Percentiles rank a stretch among this genome's conserved stretches.
These are phyloP conservation scores for Formicarius rufipectus DNA, from an alignment of 2,113 vertebrate genomes.

Conservation along the genomic window DNA sequence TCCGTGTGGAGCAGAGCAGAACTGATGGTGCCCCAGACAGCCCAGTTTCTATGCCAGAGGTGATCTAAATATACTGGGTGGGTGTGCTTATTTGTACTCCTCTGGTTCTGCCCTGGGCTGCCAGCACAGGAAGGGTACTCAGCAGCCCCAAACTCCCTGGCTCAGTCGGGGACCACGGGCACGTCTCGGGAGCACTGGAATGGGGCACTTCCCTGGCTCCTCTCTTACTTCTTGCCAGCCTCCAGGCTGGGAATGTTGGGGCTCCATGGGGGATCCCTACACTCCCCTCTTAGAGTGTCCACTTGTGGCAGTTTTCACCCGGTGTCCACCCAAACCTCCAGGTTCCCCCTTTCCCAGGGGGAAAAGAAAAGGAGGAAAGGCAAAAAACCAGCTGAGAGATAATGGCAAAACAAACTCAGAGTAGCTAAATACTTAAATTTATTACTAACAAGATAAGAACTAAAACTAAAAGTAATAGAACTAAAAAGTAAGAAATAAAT, in stretches of 20 bases:
- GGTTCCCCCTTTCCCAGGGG: too few relatives aligned
- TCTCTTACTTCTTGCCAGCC: not conserved
- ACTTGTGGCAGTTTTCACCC: too few relatives aligned
- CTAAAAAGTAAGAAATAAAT: too few relatives aligned
- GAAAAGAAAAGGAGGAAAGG: too few relatives aligned
- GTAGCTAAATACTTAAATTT: too few relatives aligned
- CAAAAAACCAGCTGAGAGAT: too few relatives aligned
- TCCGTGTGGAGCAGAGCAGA: not conserved
- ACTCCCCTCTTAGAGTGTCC: not conserved
- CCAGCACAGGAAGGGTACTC: not conserved
- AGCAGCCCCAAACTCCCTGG: fast-evolving
- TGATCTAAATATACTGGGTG: not conserved
- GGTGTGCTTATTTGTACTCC: not conserved
- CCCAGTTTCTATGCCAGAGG: not conserved
- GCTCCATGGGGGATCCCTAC: not conserved
- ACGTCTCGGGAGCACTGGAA: fast-evolving
- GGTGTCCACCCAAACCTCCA: too few relatives aligned
- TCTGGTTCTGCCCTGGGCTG: not conserved
- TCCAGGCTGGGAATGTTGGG: not conserved
- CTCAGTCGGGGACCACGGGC: not conserved
- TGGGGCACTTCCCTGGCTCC: not conserved
- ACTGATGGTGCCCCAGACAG: not conserved
- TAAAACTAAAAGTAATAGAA: too few relatives aligned
- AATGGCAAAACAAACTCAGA: too few relatives aligned
- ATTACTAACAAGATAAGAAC: too few relatives aligned